Percentiles rank a stretch among this genome's conserved stretches.
These are phyloP conservation scores for Boulengeromyrus knoepffleri DNA, from an alignment of 2,113 vertebrate species.

Conservation along the genomic window DNA sequence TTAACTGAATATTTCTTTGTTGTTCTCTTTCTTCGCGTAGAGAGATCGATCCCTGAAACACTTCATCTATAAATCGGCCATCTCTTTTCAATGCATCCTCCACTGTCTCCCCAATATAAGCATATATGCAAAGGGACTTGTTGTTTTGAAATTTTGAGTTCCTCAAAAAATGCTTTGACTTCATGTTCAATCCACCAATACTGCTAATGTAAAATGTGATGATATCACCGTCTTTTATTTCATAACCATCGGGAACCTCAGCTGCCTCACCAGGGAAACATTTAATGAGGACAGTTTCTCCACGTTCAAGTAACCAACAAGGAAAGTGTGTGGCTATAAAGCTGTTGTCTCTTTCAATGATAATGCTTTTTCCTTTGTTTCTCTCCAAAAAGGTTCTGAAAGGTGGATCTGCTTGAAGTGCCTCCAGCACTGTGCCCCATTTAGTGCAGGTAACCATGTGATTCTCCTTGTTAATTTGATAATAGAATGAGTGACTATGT, in stretches of 20 bases:
- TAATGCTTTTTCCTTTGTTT: not conserved
- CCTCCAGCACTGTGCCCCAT: not conserved
- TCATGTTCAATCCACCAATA: not conserved
- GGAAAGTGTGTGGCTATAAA: slow-evolving; percentile 17
- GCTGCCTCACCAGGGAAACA: not conserved
- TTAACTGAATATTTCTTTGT: not conserved
- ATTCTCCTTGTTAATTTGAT: not conserved
- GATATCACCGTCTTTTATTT: not conserved
- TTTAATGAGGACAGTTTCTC: not conserved
- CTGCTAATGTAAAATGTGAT: slow-evolving; percentile 5
- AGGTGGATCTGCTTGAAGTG: not conserved
- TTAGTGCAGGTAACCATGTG: not conserved
- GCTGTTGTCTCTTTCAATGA: not conserved
- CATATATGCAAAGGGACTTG: not conserved
- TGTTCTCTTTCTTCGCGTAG: not conserved
- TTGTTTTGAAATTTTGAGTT: not conserved
- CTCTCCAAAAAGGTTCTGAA: not conserved
- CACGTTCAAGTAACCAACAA: not conserved
- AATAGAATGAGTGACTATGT: not conserved
- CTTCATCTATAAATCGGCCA: slow-evolving; percentile 5
- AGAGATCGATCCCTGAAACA: not conserved
- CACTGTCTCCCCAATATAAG: slow-evolving; percentile 3
- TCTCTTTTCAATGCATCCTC: slow-evolving; percentile 6
- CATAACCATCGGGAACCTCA: not conserved
- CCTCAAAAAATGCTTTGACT: not conserved